These are phyloP conservation scores for Pseudomyrmex cubaensis DNA, from an alignment of 1,140 invertebrate genomes.

Conservation along the genomic window DNA sequence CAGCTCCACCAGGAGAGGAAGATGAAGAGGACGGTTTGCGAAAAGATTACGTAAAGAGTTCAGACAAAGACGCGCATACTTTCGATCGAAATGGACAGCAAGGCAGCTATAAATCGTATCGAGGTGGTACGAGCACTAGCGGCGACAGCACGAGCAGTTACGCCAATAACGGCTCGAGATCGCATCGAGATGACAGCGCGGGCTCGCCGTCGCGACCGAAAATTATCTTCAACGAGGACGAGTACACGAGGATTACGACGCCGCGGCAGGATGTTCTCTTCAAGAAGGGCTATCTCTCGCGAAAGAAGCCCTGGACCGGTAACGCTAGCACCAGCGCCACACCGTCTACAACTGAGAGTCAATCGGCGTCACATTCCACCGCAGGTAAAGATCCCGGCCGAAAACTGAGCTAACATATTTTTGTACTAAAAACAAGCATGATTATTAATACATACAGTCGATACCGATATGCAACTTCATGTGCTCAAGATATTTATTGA, in stretches of 20 bases:
- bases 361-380: constrained; percentile 84
- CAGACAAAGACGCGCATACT: constrained; percentile 74
- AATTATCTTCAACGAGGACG: constrained; percentile 85
- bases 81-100: constrained; percentile 66
- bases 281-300: constrained; percentile 89
- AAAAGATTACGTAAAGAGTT: constrained; percentile 75
- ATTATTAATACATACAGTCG: too few relatives aligned
- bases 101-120: constrained; percentile 72
- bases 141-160: constrained; percentile 73
- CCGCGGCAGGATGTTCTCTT: constrained; percentile 90
- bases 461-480: too few relatives aligned
- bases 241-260: constrained; percentile 90
- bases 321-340: constrained; percentile 83
- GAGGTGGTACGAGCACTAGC: constrained; percentile 28
- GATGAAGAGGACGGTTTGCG: constrained; percentile 82
- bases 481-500: too few relatives aligned
- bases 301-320: constrained; percentile 85
- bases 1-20: constrained; percentile 83
- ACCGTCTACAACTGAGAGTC: constrained; percentile 84
- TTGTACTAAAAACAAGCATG: not conserved
- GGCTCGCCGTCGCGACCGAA: constrained; percentile 77
- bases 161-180: constrained; percentile 69
- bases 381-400: constrained; percentile 76
- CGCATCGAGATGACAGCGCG: constrained; percentile 74
- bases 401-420: not conserved